Evolutionary conservation across 1,140 invertebrate genomes (phyloP), one percentile per base, ranked within the genome.

Genomic region (Pogonognathellus flavescens): DNA sequence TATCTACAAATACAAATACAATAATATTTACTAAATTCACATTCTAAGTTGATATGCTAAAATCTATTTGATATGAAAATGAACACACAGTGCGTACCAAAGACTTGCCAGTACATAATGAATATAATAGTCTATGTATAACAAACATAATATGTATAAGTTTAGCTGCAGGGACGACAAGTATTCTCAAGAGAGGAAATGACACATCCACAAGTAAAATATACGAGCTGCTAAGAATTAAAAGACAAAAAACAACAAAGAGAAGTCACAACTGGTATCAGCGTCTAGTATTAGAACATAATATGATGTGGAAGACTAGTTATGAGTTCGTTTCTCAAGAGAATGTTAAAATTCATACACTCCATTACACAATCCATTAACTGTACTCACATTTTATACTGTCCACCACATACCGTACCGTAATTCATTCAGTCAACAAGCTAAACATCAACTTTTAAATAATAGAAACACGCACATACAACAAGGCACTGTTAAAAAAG

Each of bases 81-180:
- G 70, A 76, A 76, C 70, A 76, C 70, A 76, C 70, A 76, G 31
- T 50, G 70, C 70, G 70, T 76, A 76, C 70, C 41, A 76, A 50
- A 41, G 41, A 72, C 11, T 14, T 14, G n/a, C 11, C 9, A 57
- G 53, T 57, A 31, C 25, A 72, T n/a, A 55, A 66, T 66, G 60
- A 25, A 25, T 20, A 66, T 60, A 60, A 5, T 20, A 20, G 20
- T 66, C 31, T 41, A 66, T 13, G 25, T 31, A 14, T 55, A 55
- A 55, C 53, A 25, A 22, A 41, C 31, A 66, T 66, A 25, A 66
- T 62, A 62, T n/a, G 31, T 41, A 3, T 41, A 3, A 41, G 31
- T 41, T 41, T 41, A 41, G 31, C 31, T 41, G 31, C 31, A 41
- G 31, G 31, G 31, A 41, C 31, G 31, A 41, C 31, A 41, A 41